Evolutionary conservation across 2,888 invertebrate genomes (phyloP), one percentile per base, ranked within the genome.

Genomic region (Monochamus alternatus): DNA sequence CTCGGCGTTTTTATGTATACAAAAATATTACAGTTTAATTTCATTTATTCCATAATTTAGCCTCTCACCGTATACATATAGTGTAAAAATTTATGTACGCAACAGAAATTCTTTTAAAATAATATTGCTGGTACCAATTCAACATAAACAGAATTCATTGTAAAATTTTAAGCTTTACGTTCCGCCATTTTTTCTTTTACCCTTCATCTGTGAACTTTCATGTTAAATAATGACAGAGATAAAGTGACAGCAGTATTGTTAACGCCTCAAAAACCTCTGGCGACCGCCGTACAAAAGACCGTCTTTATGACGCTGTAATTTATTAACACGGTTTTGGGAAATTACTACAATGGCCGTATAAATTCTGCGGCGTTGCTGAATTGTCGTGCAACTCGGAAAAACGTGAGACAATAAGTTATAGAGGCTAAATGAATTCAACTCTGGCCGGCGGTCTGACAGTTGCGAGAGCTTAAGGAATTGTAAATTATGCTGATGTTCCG

Each of bases 361-460:
- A 65, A 51, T 52, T 51, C 30, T 22, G 62, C 44, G 14, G n/a
- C 47, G n/a, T 9, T 10, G 9, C 51, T 66, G 52, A 32, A 66
- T 66, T 51, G 47, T 52, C 31, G 66, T 5, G 30, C 14, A 38
- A 63, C 64, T 64, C 51, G 51, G 52, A 52, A 30, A 32, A 66
- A 52, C 52, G 66, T 9, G 64, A 31, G 52, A 51, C 32, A 66
- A 52, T 66, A 66, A 51, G 51, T 66, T 52, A 22, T 22, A 47
- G 2, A 5, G 65, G n/a, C 31, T 66, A 66, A 66, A 52, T 66
- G 51, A 22, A 31, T 52, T 66, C 51, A 9, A 12, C 2, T 38
- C 7, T 38, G 38, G 7, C 5, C 38, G 7, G 38, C 7, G 38
- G 38, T 38, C 38, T 52, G 14, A 14, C n/a, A 52, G 52, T 4